These are phyloP conservation scores for Megaleporinus macrocephalus DNA, from an alignment of 2,113 vertebrate genomes.

Conservation along the genomic window DNA sequence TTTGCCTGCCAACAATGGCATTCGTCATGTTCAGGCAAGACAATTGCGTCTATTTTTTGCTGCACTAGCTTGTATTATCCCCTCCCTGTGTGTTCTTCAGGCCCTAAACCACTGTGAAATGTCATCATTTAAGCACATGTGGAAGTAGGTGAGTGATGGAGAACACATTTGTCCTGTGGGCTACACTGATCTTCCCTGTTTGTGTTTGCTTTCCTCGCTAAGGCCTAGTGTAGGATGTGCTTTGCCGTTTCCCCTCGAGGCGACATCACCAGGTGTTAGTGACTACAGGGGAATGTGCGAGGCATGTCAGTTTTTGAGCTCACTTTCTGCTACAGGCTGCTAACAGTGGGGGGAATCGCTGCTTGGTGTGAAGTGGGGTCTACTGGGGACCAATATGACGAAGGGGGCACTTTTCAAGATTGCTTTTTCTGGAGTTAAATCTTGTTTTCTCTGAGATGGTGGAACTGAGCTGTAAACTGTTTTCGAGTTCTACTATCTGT, in stretches of 20 bases:
- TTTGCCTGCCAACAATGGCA: not conserved
- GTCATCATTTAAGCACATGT: constrained; percentile 24
- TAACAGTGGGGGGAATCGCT: not conserved
- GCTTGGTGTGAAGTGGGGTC: not conserved
- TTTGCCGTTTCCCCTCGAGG: constrained; percentile 8
- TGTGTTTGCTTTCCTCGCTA: constrained; percentile 30
- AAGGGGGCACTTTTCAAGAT: constrained; percentile 39
- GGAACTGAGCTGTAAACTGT: constrained; percentile 16
- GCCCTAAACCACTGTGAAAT: constrained; percentile 22
- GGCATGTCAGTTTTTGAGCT: constrained; percentile 29
- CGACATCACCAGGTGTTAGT: constrained; percentile 42
- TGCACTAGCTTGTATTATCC: not conserved
- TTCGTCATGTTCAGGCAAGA: constrained; percentile 28
- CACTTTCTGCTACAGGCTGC: constrained; percentile 18
- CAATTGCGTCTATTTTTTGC: not conserved
- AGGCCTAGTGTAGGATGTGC: not conserved
- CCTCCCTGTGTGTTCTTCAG: not conserved
- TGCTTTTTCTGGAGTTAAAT: constrained; percentile 19
- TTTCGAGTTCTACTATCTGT: not conserved
- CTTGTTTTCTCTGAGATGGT: constrained; percentile 6
- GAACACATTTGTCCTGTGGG: constrained; percentile 4
- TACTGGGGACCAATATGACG: constrained; percentile 22
- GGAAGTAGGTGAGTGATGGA: not conserved
- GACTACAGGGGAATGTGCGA: constrained; percentile 15
- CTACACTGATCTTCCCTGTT: constrained; percentile 28